Base-by-base conservation (phyloP, 2,888 invertebrate species). In the Phyto melanocephala region DNA sequence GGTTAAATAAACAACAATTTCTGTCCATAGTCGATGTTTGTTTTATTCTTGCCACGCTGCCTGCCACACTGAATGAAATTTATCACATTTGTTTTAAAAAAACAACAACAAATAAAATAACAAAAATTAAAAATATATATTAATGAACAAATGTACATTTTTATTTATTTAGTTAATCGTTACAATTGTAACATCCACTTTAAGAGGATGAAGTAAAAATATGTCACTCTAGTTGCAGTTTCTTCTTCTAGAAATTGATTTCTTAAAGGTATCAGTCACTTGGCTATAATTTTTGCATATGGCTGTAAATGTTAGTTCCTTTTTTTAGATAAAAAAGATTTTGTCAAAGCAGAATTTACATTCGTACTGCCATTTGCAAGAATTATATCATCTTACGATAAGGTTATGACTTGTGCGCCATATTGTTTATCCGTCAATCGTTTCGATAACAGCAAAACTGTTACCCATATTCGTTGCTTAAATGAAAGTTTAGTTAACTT, bases 1-100 rank as follows among this genome's bases (percentile, higher is more conserved):
- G 81, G 81, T 81, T 74, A 81, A 78, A 78, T 78, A 81, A 81
- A 81, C 81, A 81, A 81, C 78, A 62, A 5, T 54, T 70, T 42
- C 15, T 62, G 60, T 40, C 65, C 58, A 63, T 71, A 76, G 76
- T 76, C 67, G 77, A 47, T 71, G 62, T 54, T 54, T 62, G 56
- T 11, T 71, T 63, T 52, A 63, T 65, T 63, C 50, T 58, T 67
- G 56, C 67, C 74, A 68, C 67, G 52, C 33, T 24, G 52, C 67
- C 79, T 67, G 72, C 67, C 79, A 80, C 45, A 70, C n/a, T 60
- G 24, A 70, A 52, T 70, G 81, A 81, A 78, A 78, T 78, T 78
- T 78, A 81, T 81, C 74, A 81, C 78, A 75, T 81, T 78, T 74
- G 42, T 65, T 74, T n/a, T n/a, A n/a, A 65, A 65, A 65, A 50